Base-by-base conservation (phyloP, 2,113 vertebrate species). In the Lepus americanus region DNA sequence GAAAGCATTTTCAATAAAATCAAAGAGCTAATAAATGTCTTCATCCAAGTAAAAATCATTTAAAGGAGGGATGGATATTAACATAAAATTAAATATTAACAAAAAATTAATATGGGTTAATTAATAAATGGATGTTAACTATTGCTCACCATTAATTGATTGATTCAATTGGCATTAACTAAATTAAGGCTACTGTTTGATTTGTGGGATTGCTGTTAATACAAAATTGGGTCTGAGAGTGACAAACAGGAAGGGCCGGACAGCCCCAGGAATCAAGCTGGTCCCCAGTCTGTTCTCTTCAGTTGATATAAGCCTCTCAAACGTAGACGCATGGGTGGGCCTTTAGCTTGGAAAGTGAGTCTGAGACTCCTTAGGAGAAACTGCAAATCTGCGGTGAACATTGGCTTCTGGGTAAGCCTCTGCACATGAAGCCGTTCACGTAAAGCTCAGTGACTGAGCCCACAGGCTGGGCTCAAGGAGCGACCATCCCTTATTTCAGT, bases 11-110 rank as follows among this genome's bases (percentile, higher is more conserved):
- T 91, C 22, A 66, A 84, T 73, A 44, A 69, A 81, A 78, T 84
- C 49, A 4, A 87, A 82, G 87, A 82, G 55, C 10, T 80, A 67
- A 82, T 81, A 53, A 88, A 83, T 69, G 25, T 53, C 53, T 90
- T 96, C 33, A n/a, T 20, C 7, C 64, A 70, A 77, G 33, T 84
- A 44, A 94, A 78, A 93, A 80, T 59, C 76, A 36, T 20, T 81
- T 59, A 63, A 2, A 2, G 12, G 19, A 22, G 1, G 16, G 3
- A 59, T 8, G 1, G 12, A 36, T 29, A 33, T 77, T 55, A 66
- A 73, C 33, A 66, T 49, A 82, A 83, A 74, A 9, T 86, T 76
- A 49, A 31, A 90, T 20, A 39, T 63, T 66, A 89, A 87, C n/a
- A 79, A 70, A 78, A 83, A 93, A 66, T 76, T 72, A 59, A 84